Percentiles rank a stretch among this genome's conserved stretches.
These are phyloP conservation scores for Epinephelus fuscoguttatus DNA, from an alignment of 2,113 vertebrate species.

Conservation along the genomic window DNA sequence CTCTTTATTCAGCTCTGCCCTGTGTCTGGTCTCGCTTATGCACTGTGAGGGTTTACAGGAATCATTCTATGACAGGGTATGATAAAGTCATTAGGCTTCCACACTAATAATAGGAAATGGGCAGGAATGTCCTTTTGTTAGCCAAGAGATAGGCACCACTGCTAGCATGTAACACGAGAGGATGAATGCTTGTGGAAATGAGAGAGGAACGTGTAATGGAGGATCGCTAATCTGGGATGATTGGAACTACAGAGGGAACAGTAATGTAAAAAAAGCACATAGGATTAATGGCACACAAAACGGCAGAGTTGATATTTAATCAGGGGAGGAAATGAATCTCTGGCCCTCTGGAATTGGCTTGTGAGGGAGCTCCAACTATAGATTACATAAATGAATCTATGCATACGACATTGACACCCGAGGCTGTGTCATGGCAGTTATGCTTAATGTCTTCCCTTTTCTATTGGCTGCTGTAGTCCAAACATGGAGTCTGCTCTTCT, in stretches of 20 bases:
- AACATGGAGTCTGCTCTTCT: constrained; percentile 6
- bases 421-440: not conserved
- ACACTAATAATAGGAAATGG: constrained; percentile 68
- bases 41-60: constrained; percentile 57
- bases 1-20: constrained; percentile 57
- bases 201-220: constrained; percentile 61
- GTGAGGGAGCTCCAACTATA: constrained; percentile 32
- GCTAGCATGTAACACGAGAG: constrained; percentile 51
- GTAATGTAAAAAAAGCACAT: constrained; percentile 42
- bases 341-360: constrained; percentile 32
- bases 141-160: constrained; percentile 42
- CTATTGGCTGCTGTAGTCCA: constrained; percentile 7
- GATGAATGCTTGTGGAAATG: constrained; percentile 70
- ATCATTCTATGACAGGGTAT: constrained; percentile 58
- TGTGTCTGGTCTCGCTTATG: constrained; percentile 48
- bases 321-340: constrained; percentile 56
- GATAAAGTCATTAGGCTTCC: constrained; percentile 76
- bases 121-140: constrained; percentile 63
- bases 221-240: constrained; percentile 67
- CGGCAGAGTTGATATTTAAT: constrained; percentile 62
- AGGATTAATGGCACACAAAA: constrained; percentile 69
- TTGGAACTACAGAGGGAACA: constrained; percentile 50
- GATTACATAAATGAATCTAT: constrained; percentile 36
- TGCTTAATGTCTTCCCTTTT: constrained; percentile 2
- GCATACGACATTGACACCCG: constrained; percentile 12